Evolutionary conservation across 2,797 vertebrate genomes (phyloP).

Genomic region (Decapterus maruadsi): DNA sequence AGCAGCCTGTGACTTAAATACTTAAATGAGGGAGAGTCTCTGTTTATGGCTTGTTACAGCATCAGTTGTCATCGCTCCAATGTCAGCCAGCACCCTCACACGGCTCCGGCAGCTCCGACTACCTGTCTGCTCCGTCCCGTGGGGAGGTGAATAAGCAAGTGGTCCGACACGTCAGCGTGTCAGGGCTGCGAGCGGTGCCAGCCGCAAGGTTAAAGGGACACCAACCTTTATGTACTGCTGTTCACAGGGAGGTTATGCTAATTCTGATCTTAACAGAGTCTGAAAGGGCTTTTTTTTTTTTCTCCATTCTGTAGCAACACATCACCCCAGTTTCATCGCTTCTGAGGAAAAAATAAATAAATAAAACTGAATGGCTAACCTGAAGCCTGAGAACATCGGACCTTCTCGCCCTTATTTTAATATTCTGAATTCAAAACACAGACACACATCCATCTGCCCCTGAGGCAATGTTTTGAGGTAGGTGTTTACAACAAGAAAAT

Average conservation of each 20-base stretch:
- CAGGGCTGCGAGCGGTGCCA: conserved; percentile 66
- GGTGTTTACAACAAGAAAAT: conserved; percentile 16
- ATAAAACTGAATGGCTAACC: conserved; percentile 29
- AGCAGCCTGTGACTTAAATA: conserved; percentile 50
- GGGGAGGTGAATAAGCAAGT: conserved; percentile 68
- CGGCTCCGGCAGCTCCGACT: conserved; percentile 51
- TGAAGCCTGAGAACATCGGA: conserved; percentile 40
- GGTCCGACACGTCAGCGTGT: conserved; percentile 65
- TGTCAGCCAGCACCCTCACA: conserved; percentile 48
- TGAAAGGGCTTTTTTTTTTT: conserved; percentile 46
- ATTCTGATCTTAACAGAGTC: conserved; percentile 64
- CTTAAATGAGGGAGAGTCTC: conserved; percentile 45
- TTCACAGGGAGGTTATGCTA: conserved; percentile 63
- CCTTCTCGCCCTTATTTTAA: conserved; percentile 51
- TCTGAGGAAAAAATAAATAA: conserved; percentile 36
- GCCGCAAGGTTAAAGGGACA: conserved; percentile 75
- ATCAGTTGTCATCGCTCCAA: conserved; percentile 52
- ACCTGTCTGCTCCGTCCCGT: conserved; percentile 66
- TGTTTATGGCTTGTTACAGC: conserved; percentile 56
- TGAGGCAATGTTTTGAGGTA: conserved; percentile 30
- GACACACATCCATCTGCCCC: conserved; percentile 33
- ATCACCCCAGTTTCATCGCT: conserved; percentile 37
- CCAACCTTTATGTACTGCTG: conserved; percentile 54
- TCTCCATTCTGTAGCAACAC: conserved; percentile 47
- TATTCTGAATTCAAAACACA: conserved; percentile 47